Conservation (phyloP, 2,797 vertebrate species). For the Sardinella longiceps region DNA sequence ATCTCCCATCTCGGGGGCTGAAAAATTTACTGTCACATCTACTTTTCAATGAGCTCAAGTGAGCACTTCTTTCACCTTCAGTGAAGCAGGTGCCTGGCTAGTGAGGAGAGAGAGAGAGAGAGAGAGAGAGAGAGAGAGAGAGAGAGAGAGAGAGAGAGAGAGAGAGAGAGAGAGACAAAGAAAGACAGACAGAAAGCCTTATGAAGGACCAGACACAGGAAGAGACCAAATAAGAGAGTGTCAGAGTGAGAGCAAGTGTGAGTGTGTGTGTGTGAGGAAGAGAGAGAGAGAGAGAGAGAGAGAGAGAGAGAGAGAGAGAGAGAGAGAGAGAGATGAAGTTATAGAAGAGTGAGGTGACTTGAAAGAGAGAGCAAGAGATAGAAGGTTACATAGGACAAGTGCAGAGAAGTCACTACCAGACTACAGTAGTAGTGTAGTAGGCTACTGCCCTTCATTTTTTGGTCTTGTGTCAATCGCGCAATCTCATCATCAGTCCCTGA, state of each 20-base stretch:
- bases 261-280: too few relatives aligned
- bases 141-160: constrained; percentile 20
- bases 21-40: constrained; percentile 98
- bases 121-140: constrained; percentile 14
- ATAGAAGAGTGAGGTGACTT: constrained; percentile 31
- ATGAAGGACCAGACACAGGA: neutral
- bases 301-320: constrained; percentile 11
- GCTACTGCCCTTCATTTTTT: constrained; percentile 51
- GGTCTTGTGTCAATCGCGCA: constrained; percentile 72
- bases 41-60: constrained; percentile 94
- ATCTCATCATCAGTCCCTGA: constrained; percentile 59
- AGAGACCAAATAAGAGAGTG: neutral
- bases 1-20: constrained; percentile 95
- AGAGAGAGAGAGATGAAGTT: constrained; percentile 24
- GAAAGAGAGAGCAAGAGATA: neutral
- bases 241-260: too few relatives aligned
- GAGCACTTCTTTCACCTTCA: constrained; percentile 98
- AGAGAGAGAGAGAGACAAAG: neutral
- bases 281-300: neutral
- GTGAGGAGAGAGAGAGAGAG: constrained; percentile 22
- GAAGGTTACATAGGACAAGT: constrained; percentile 63
- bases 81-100: constrained; percentile 63
- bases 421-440: constrained; percentile 29
- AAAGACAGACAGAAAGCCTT: constrained; percentile 3
- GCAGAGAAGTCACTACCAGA: constrained; percentile 66